Evolutionary conservation across 2,888 invertebrate genomes (phyloP), one percentile per base, ranked within the genome.

Genomic region (Sphaerophoria rueppellii): DNA sequence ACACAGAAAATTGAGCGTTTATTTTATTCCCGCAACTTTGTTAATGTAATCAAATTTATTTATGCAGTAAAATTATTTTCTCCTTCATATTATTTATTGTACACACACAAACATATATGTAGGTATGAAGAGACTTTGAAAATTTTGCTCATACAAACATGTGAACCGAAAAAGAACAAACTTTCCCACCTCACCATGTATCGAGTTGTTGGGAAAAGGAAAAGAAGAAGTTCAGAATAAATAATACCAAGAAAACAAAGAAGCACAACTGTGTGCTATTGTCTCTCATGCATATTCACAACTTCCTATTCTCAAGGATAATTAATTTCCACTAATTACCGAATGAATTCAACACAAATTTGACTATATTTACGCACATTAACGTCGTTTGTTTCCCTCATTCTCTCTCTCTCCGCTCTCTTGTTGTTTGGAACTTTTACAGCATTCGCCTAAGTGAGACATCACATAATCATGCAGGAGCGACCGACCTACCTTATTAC

Each of bases 321-420:
- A 85, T 76, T 85, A 76, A 72, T 85, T 85, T 85, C 52, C 67
- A 76, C 83, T 85, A 85, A 85, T 80, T 85, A 74, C 79, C 74
- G 55, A 83, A 83, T 67, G 74, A 79, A 83, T 74, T 79, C 54
- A 71, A 40, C n/a, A 74, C 43, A 54, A 71, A 79, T 58, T 52
- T 52, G 24, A 63, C 61, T 76, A n/a, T 73, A 58, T 71, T 81
- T 37, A 61, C 60, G 60, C 71, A 65, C 50, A 65, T 60, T 37
- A 35, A 37, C 16, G 46, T 61, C 34, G n/a, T 63, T 78, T n/a
- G n/a, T n/a, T 58, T 9, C 4, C 11, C 73, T 61, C 69, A 0
- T 73, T 24, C 24, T 24, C 24, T 24, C 24, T 24, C 24, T 24
- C 24, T 24, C 24, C 2, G 2, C 24, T 24, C 24, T 24, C 24